phyloP scores from a whole-genome alignment of 2,113 vertebrate genomes.

The Podocnemis expansa region DNA sequence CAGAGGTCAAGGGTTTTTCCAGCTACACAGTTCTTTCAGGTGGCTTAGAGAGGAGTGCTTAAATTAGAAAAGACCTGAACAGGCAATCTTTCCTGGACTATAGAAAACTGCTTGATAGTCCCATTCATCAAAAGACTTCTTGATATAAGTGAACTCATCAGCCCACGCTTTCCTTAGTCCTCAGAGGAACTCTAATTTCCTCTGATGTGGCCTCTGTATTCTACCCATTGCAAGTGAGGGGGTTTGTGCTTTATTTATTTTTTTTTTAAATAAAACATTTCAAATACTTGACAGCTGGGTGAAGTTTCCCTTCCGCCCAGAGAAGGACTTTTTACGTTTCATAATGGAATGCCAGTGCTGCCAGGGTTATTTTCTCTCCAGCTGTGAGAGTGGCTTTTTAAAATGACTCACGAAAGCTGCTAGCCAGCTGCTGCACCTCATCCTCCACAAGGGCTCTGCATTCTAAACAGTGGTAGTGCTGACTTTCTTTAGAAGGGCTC shows the following conservation, averaged over 20 bases:
- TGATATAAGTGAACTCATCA: slow-evolving; percentile 51
- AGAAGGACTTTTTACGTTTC: slow-evolving; percentile 75
- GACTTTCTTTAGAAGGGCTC: slow-evolving; percentile 73
- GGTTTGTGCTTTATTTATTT: neutral
- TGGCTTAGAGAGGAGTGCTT: neutral
- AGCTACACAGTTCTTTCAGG: neutral
- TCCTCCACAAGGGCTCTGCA: slow-evolving; percentile 73
- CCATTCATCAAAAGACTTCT: slow-evolving; percentile 52
- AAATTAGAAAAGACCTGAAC: neutral
- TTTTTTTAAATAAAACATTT: slow-evolving; percentile 37
- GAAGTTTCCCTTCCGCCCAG: slow-evolving; percentile 80
- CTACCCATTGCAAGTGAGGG: slow-evolving; percentile 38
- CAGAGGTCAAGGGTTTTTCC: slow-evolving; percentile 43
- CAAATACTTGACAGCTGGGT: slow-evolving; percentile 81
- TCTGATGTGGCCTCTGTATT: slow-evolving; percentile 60
- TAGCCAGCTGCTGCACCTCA: slow-evolving; percentile 80
- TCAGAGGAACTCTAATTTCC: slow-evolving; percentile 66
- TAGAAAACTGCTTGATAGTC: slow-evolving; percentile 20
- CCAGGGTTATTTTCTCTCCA: slow-evolving; percentile 79
- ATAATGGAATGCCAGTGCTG: slow-evolving; percentile 77
- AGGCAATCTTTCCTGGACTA: neutral
- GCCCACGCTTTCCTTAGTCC: slow-evolving; percentile 34
- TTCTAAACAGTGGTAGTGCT: slow-evolving; percentile 72
- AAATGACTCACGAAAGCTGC: slow-evolving; percentile 76
- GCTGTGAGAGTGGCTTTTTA: slow-evolving; percentile 81